Percentiles rank a stretch among this genome's conserved stretches.
These are phyloP conservation scores for Malaclemys terrapin DNA, from an alignment of 2,113 vertebrate genomes.

Conservation along the genomic window DNA sequence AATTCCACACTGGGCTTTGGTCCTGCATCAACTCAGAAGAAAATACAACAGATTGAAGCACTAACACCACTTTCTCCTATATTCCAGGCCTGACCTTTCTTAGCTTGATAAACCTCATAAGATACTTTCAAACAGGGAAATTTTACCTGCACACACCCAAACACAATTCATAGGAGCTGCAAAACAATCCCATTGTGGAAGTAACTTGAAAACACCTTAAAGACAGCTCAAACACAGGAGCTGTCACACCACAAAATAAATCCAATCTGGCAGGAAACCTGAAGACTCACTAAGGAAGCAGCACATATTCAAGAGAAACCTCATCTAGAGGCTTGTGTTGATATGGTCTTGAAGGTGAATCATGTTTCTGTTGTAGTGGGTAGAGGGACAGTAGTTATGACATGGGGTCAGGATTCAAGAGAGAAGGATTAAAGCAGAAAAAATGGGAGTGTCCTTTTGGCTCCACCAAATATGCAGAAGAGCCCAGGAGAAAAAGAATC, in stretches of 20 bases:
- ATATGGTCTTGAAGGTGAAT: not conserved
- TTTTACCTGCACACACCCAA: not conserved
- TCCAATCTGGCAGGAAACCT: slow-evolving; percentile 36
- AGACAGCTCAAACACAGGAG: not conserved
- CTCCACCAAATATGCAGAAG: not conserved
- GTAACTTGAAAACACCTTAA: slow-evolving; percentile 26
- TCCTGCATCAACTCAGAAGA: slow-evolving; percentile 42
- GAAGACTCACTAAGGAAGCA: not conserved
- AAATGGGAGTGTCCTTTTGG: not conserved
- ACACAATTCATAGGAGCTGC: not conserved
- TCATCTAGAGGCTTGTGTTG: not conserved
- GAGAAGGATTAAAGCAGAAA: not conserved
- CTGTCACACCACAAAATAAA: slow-evolving; percentile 45
- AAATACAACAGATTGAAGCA: not conserved
- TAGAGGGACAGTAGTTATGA: slow-evolving; percentile 19
- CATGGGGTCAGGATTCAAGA: not conserved
- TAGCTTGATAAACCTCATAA: not conserved
- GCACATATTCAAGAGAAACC: not conserved
- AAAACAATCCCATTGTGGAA: not conserved
- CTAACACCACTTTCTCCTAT: not conserved
- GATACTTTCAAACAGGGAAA: not conserved
- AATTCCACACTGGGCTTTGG: slow-evolving; percentile 43
- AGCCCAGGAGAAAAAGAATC: not conserved
- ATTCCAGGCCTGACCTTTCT: not conserved
- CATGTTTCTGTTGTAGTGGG: not conserved